Percentiles rank a stretch among this genome's conserved stretches.
Conservation (phyloP, 2,797 vertebrate genomes). For the Hydrolagus colliei region DNA sequence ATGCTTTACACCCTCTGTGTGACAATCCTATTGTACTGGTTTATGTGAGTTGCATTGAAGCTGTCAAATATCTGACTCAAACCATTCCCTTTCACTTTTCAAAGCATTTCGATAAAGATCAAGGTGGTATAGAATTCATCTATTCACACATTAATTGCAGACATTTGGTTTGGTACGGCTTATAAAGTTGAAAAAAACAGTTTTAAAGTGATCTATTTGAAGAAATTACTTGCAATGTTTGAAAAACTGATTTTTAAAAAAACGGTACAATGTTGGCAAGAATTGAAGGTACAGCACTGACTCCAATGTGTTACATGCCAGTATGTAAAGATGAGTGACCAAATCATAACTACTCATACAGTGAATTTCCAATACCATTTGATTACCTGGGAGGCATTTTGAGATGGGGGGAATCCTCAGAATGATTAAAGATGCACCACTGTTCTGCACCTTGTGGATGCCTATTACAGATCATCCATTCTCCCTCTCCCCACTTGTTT, state of each 20-base stretch:
- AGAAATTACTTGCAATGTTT: not conserved
- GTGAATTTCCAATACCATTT: not conserved
- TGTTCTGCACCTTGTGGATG: not conserved
- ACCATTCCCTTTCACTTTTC: not conserved
- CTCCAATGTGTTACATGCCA: not conserved
- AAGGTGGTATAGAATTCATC: not conserved
- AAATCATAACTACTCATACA: no score
- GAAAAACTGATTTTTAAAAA: not conserved
- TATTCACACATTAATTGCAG: not conserved
- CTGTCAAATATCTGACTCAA: conserved; percentile 7
- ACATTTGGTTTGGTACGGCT: not conserved
- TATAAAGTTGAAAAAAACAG: not conserved
- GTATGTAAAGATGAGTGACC: not conserved
- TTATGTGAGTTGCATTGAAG: not conserved
- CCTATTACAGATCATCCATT: no score
- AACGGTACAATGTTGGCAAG: not conserved
- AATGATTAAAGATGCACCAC: not conserved
- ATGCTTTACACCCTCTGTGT: conserved; percentile 4
- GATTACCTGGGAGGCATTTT: not conserved
- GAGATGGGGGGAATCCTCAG: not conserved
- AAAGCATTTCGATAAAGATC: not conserved
- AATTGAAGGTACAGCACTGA: no score
- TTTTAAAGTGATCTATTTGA: not conserved
- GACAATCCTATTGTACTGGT: conserved; percentile 11
- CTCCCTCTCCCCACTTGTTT: not conserved